Base-by-base conservation (phyloP, 2,797 vertebrate genomes). In the Tinamus major region DNA sequence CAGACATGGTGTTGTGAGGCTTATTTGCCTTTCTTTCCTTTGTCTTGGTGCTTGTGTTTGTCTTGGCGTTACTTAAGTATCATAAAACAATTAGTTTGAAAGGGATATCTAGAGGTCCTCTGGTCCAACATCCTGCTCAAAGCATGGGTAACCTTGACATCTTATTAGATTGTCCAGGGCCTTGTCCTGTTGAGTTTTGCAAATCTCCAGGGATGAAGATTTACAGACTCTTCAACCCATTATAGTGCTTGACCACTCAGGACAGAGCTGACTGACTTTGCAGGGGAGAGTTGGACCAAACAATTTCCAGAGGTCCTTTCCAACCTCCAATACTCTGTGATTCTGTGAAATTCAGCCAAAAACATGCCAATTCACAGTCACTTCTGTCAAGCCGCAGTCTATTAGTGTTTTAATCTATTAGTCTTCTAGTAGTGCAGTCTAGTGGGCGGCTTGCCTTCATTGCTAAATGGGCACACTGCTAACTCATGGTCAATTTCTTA, bases 1-100 rank as follows among this genome's bases (percentile, higher is more conserved):
- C 23, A 49, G 41, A 53, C 16, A 6, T 9, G 27, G 11, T 65
- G 14, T 62, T 83, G 26, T 35, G 31, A 72, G 13, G 37, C 33
- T 83, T n/a, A 75, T 90, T 65, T 90, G 31, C 24, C 17, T 86
- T 90, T 18, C 23, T 85, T 63, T 74, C 41, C 41, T 80, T 81
- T 31, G 51, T 20, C 24, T 78, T 87, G 13, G 59, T 35, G 23
- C 37, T 89, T 44, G 42, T 44, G 42, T 44, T 44, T 44, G 42
- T 17, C 42, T 44, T 44, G 42, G 42, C 17, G 51, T 12, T 91
- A 7, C 46, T 79, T 39, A 88, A 90, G 79, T 67, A 76, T 64
- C 21, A 44, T 31, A 39, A 58, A 88, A 64, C 68, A 65, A 76
- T 67, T 58, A 69, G 13, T 55, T 42, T 86, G n/a, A 86, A 79